phyloP scores from a whole-genome alignment of 1,140 invertebrate species.

The Zaprionus kolodkinae region DNA sequence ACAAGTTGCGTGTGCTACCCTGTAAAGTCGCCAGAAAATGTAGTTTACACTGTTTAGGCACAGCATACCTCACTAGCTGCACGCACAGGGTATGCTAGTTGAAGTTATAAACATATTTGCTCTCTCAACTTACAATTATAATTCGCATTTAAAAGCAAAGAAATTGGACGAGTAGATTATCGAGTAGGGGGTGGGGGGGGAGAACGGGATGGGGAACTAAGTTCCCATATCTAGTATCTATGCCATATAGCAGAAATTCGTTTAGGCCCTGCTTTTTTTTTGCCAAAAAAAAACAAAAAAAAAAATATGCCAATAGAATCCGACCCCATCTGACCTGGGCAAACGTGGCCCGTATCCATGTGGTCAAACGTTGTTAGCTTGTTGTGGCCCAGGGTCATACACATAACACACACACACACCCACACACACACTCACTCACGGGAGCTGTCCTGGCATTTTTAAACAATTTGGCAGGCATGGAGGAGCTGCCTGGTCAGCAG shows the following conservation, averaged over 20 bases:
- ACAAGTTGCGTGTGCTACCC: background rate
- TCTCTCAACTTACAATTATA: background rate
- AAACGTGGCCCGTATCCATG: conserved; percentile 11
- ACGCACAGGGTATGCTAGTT: background rate
- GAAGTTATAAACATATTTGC: background rate
- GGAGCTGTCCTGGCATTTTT: conserved; percentile 14
- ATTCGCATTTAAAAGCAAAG: background rate
- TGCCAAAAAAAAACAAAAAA: no score
- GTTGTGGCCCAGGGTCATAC: conserved; percentile 21
- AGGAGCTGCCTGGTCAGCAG: conserved; percentile 28
- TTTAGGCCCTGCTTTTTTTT: background rate
- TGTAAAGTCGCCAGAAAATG: background rate
- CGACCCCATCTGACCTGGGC: no score
- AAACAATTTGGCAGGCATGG: conserved; percentile 26
- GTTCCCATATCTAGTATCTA: background rate
- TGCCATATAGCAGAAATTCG: background rate
- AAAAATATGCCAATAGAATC: background rate
- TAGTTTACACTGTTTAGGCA: background rate
- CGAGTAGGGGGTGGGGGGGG: background rate
- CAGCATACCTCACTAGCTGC: background rate
- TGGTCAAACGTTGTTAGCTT: conserved; percentile 34
- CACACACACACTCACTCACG: background rate
- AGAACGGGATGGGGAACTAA: background rate
- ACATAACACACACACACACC: background rate
- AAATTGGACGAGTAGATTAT: background rate